These are phyloP conservation scores for Proctacanthus coquilletti DNA, from an alignment of 1,140 invertebrate species.

Conservation along the genomic window DNA sequence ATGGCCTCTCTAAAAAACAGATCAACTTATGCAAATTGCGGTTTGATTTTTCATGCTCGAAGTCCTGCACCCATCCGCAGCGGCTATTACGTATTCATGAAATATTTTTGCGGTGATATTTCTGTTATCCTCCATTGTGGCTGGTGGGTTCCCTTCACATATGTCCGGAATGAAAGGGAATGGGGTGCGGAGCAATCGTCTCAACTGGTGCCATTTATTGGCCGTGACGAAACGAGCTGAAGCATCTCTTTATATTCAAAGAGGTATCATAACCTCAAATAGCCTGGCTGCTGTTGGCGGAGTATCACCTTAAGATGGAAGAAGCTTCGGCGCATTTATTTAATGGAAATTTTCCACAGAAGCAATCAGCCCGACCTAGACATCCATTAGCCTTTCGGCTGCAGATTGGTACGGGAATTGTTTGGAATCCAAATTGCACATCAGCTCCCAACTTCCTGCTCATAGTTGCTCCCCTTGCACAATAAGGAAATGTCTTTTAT, in stretches of 20 bases:
- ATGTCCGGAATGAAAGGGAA: not conserved
- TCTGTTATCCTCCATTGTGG: not conserved
- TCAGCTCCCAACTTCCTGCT: not conserved
- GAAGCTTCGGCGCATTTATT: too few relatives aligned
- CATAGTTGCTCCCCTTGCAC: not conserved
- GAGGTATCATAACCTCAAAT: too few relatives aligned
- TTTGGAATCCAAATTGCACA: not conserved
- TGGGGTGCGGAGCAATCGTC: too few relatives aligned
- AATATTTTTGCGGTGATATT: slow-evolving; percentile 1
- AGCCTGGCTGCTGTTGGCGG: too few relatives aligned
- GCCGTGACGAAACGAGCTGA: not conserved
- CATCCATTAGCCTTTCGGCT: not conserved
- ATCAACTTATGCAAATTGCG: not conserved
- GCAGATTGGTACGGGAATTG: not conserved
- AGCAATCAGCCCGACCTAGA: not conserved
- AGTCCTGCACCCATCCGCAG: not conserved
- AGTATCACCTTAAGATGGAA: too few relatives aligned
- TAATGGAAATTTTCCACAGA: not conserved
- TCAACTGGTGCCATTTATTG: too few relatives aligned
- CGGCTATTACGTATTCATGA: slow-evolving; percentile 1
- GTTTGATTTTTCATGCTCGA: not conserved
- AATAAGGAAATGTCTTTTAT: not conserved
- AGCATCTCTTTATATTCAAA: too few relatives aligned
- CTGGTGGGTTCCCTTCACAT: not conserved
- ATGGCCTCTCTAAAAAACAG: not conserved